These are phyloP conservation scores for Takifugu flavidus DNA, from an alignment of 2,113 vertebrate genomes.

Conservation along the genomic window DNA sequence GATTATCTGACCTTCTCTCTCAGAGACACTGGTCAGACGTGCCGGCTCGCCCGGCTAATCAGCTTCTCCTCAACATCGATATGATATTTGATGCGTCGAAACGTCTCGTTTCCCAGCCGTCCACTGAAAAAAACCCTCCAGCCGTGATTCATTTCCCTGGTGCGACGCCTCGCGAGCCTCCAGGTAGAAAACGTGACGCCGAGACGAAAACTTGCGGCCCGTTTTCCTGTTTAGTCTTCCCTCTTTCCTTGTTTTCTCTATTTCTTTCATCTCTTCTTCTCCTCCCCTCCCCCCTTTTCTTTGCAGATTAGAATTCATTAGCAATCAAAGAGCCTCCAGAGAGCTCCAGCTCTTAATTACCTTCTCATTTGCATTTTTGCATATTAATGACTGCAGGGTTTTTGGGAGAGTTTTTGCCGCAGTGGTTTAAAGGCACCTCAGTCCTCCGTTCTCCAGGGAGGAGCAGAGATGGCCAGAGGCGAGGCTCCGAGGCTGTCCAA, in stretches of 20 bases:
- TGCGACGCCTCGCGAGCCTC: too few relatives aligned
- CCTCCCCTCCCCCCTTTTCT: slow-evolving; percentile 75
- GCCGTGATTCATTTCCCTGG: too few relatives aligned
- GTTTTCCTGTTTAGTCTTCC: slow-evolving; percentile 37
- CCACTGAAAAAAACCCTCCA: too few relatives aligned
- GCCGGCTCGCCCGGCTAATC: slow-evolving; percentile 56
- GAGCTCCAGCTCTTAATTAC: slow-evolving; percentile 84
- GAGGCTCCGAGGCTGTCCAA: slow-evolving; percentile 66
- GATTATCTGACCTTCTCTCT: slow-evolving; percentile 69
- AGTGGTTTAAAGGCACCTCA: slow-evolving; percentile 82
- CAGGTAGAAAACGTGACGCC: slow-evolving; percentile 7
- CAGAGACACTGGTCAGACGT: slow-evolving; percentile 51
- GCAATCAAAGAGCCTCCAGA: slow-evolving; percentile 85
- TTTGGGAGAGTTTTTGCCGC: slow-evolving; percentile 77
- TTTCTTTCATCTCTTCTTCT: slow-evolving; percentile 74
- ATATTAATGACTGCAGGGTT: slow-evolving; percentile 86
- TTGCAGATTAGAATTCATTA: slow-evolving; percentile 87
- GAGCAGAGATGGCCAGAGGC: slow-evolving; percentile 73
- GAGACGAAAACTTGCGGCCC: slow-evolving; percentile 42
- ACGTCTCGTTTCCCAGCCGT: not conserved
- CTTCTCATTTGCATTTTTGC: slow-evolving; percentile 86
- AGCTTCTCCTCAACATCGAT: slow-evolving; percentile 39
- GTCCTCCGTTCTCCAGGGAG: slow-evolving; percentile 71
- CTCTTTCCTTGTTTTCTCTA: slow-evolving; percentile 65
- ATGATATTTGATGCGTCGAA: slow-evolving; percentile 37